Evolutionary conservation across 2,113 vertebrate genomes (phyloP), one percentile per base, ranked within the genome.

Genomic region (Embiotoca jacksoni): DNA sequence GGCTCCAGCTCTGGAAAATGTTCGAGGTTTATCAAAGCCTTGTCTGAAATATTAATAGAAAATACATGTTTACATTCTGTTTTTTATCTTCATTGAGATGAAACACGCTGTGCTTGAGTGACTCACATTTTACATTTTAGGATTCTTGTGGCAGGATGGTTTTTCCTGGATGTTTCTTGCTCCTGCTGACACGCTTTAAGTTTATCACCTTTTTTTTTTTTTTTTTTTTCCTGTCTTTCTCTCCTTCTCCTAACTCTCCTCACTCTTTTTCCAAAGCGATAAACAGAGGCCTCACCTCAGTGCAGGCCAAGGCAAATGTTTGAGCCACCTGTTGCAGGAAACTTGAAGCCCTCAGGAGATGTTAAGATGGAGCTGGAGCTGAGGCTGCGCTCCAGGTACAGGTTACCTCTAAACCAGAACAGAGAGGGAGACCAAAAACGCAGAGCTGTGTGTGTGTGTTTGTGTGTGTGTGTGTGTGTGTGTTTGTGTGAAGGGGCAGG

Each of bases 301-400:
- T 6, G 73, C 79, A 81, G 82, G 94, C 94, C 94, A 95, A 95
- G 91, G 89, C 91, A 94, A 95, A 95, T 95, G 94, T 95, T 95
- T 94, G 92, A 94, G 92, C 92, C 94, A 95, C 94, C 95, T 96
- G 94, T 92, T 94, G 92, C 86, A 91, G 91, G 92, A 94, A 94
- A 95, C 93, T 80, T 92, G 89, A 94, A 91, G 91, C 92, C 89
- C 93, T 92, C 92, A 70, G 83, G 93, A 92, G 92, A 93, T 88
- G 89, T 81, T 69, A 87, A 76, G 89, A 83, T 83, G 80, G 88
- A 89, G 84, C 80, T 68, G 69, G 55, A 76, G 74, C 78, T 64
- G 46, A 70, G 83, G 82, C 88, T 75, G 63, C 4, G 30, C 88
- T 92, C 85, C 90, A 90, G 86, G 70, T 87, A 78, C 86, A 62